Evolutionary conservation across 92 coral and sea anemone species (phyloP).

Genomic region (Chrysogorgia sp.): DNA sequence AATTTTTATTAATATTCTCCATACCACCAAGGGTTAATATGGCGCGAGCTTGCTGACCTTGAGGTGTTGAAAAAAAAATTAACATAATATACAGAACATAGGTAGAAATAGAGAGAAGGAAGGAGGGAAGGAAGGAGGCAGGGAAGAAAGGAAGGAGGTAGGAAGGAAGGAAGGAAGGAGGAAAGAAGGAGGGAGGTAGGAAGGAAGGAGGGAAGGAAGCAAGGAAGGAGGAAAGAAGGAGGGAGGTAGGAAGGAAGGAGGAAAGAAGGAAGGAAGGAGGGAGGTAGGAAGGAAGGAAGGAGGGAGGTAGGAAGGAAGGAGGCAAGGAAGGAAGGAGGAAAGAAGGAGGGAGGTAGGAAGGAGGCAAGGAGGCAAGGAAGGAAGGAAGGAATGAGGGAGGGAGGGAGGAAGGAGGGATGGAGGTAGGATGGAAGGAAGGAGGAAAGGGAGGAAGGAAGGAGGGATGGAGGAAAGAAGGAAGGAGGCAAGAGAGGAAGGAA

Average conservation of each 20-base stretch:
- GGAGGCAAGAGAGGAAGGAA: neutral
- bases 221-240: neutral
- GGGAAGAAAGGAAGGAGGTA: too few relatives aligned
- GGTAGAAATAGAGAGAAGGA: neutral
- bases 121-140: too few relatives aligned
- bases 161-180: too few relatives aligned
- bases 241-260: too few relatives aligned
- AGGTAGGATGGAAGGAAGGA: neutral
- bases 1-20: conserved; percentile 44
- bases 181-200: too few relatives aligned
- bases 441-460: neutral
- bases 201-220: neutral
- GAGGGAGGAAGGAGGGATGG: neutral
- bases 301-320: too few relatives aligned
- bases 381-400: neutral
- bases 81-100: neutral
- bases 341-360: too few relatives aligned
- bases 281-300: too few relatives aligned
- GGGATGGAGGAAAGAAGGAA: neutral
- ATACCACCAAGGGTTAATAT: conserved; percentile 77
- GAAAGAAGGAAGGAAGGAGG: neutral
- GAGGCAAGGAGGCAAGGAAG: too few relatives aligned
- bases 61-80: neutral
- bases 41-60: conserved; percentile 62
- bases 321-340: neutral